A percentile compares a stretch with the other conserved stretches of the same genome.
These are phyloP conservation scores for Meteorus cinctellus DNA, from an alignment of 2,888 invertebrate species.

Conservation along the genomic window DNA sequence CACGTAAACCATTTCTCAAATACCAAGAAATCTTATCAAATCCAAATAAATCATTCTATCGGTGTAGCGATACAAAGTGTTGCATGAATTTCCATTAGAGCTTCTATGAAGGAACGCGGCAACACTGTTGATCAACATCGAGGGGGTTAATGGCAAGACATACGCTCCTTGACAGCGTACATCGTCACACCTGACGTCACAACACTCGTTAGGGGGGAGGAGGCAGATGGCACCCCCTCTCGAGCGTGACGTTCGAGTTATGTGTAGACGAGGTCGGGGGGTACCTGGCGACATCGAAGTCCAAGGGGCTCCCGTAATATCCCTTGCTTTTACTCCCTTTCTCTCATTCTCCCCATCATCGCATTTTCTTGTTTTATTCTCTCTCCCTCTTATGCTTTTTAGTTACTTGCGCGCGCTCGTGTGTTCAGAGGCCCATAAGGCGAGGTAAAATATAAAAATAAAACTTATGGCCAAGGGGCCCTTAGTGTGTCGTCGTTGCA, in stretches of 20 bases:
- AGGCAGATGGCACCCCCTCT: conserved; percentile 72
- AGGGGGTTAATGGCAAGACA: conserved; percentile 43
- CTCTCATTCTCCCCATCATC: conserved; percentile 41
- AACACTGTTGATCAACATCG: conserved; percentile 33
- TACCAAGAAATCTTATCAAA: too few species aligned
- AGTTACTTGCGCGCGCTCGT: conserved; percentile 34
- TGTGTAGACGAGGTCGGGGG: conserved; percentile 39
- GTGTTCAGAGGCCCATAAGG: conserved; percentile 63
- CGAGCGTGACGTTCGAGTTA: conserved; percentile 68
- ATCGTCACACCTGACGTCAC: conserved; percentile 74
- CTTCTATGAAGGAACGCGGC: conserved; percentile 7
- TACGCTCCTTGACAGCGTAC: conserved; percentile 59
- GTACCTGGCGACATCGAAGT: conserved; percentile 62
- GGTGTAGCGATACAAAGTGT: neutral
- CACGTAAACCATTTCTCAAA: too few species aligned
- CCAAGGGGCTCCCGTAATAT: conserved; percentile 54
- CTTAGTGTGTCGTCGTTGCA: conserved; percentile 53
- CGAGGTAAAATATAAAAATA: conserved; percentile 67
- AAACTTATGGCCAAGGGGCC: conserved; percentile 62
- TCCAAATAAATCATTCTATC: too few species aligned
- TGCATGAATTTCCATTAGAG: neutral
- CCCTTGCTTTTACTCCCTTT: conserved; percentile 44
- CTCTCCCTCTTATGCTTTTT: conserved; percentile 42
- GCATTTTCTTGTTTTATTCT: conserved; percentile 38
- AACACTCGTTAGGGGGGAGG: conserved; percentile 69